These are phyloP conservation scores for Rhyzopertha dominica DNA, from an alignment of 1,140 invertebrate species.

Conservation along the genomic window DNA sequence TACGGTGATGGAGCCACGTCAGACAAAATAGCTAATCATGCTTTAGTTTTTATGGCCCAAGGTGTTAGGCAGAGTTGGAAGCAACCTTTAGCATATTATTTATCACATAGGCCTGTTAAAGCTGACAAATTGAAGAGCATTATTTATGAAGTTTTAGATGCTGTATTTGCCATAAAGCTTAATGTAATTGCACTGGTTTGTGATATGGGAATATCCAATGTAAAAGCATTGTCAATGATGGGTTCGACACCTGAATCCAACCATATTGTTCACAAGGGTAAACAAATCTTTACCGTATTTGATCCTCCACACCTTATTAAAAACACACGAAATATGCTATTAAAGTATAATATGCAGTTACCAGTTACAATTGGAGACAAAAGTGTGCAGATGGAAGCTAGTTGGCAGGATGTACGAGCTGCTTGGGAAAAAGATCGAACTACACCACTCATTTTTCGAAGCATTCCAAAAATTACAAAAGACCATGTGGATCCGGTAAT, in stretches of 20 bases:
- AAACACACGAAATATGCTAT: constrained; percentile 16
- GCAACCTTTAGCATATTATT: no score
- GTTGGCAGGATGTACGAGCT: constrained; percentile 12
- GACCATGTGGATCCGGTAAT: constrained; percentile 12
- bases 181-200: no score
- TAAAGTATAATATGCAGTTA: constrained; percentile 15
- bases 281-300: constrained; percentile 17
- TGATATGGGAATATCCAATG: constrained; percentile 19
- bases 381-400: constrained; percentile 15
- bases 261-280: constrained; percentile 13
- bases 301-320: constrained; percentile 25
- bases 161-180: no score
- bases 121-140: no score
- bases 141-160: no score
- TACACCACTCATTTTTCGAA: constrained; percentile 16
- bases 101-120: no score
- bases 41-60: no score
- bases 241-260: constrained; percentile 6
- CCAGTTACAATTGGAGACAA: constrained; percentile 8
- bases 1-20: no score
- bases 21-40: no score
- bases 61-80: no score
- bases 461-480: constrained; percentile 19
- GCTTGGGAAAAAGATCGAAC: constrained; percentile 15
- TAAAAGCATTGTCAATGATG: constrained; percentile 17